phyloP scores from a whole-genome alignment of 2,888 invertebrate species.

The Drosophila pseudotalamancana region DNA sequence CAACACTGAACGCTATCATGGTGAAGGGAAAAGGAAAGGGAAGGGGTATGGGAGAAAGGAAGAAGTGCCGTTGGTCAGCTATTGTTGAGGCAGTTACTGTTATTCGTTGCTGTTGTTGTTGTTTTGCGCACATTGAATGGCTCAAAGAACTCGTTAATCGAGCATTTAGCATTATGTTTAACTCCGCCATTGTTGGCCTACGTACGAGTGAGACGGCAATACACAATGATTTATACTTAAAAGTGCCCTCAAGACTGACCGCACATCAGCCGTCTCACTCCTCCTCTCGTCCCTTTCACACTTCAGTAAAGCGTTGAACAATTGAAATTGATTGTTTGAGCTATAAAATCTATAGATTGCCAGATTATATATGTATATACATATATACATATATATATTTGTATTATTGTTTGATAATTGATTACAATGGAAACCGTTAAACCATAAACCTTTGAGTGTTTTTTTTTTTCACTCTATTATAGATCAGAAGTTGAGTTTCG shows the following conservation, averaged over 20 bases:
- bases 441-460: conserved; percentile 3
- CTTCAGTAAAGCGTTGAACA: conserved; percentile 3
- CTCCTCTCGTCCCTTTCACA: not conserved
- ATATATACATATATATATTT: conserved; percentile 3
- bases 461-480: not conserved
- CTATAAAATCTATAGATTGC: conserved; percentile 20
- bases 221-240: conserved; percentile 22
- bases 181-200: conserved; percentile 14
- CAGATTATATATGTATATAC: conserved; percentile 6
- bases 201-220: conserved; percentile 12
- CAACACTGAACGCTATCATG: no score
- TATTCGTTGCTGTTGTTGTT: conserved; percentile 20
- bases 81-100: conserved; percentile 28
- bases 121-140: conserved; percentile 14
- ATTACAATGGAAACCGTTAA: conserved; percentile 11
- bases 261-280: not conserved
- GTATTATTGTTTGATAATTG: conserved; percentile 19
- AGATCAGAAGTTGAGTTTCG: not conserved
- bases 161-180: conserved; percentile 53
- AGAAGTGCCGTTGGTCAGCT: conserved; percentile 11
- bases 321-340: conserved; percentile 33
- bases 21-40: not conserved
- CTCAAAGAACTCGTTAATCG: conserved; percentile 56
- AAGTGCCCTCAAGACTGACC: conserved; percentile 8
- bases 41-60: not conserved